A percentile compares a stretch with the other conserved stretches of the same genome.
Evolutionary conservation across 1,140 invertebrate species (phyloP).

Genomic region (Tetramorium alpestre): DNA sequence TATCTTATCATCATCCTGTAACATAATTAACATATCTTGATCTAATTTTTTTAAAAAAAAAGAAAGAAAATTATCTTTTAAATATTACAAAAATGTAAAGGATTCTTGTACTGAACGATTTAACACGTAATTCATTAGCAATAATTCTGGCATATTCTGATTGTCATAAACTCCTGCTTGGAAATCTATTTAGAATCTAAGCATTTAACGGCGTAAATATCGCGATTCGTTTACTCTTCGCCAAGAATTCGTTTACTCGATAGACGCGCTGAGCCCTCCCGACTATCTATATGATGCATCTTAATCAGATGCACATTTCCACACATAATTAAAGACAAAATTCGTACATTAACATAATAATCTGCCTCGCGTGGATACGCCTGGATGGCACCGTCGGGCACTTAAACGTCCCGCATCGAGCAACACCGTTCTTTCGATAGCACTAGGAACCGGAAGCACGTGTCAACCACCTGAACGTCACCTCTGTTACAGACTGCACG

Average conservation of each 20-base stretch:
- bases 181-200: not conserved
- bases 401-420: constrained; percentile 37
- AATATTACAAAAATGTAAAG: not conserved
- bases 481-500: constrained; percentile 36
- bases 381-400: constrained; percentile 39
- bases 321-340: constrained; percentile 65
- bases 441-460: constrained; percentile 69
- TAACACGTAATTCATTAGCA: not conserved
- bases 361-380: constrained; percentile 63
- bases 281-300: constrained; percentile 11
- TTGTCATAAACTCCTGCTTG: not conserved
- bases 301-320: constrained; percentile 53
- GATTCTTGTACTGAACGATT: not conserved
- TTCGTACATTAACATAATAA: constrained; percentile 67
- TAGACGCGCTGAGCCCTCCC: constrained; percentile 5
- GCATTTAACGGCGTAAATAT: constrained; percentile 51
- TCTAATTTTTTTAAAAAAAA: not conserved
- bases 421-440: constrained; percentile 44
- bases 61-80: not conserved
- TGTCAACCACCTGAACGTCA: constrained; percentile 59
- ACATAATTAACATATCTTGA: not conserved
- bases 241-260: too few relatives aligned
- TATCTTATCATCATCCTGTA: not conserved
- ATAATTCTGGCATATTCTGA: not conserved
- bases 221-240: not conserved